Evolutionary conservation across 2,113 vertebrate genomes (phyloP).

Genomic region (Donacobius atricapilla): DNA sequence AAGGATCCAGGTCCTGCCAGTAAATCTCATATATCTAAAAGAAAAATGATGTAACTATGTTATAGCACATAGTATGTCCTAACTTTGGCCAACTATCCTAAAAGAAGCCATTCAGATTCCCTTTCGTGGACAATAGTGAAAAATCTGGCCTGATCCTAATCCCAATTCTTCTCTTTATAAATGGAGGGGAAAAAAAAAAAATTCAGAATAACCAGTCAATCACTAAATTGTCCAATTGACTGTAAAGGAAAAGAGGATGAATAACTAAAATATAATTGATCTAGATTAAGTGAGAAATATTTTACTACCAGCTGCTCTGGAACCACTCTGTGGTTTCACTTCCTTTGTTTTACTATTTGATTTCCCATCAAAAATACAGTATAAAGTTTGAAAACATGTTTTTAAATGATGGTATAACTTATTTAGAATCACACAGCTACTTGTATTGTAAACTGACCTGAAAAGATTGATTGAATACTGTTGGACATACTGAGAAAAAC

Average conservation of each 20-base stretch:
- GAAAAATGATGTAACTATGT: background rate
- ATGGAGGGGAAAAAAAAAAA: background rate
- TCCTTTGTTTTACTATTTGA: background rate
- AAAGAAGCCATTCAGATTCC: background rate
- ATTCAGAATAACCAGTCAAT: background rate
- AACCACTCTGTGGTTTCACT: background rate
- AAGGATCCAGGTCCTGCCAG: background rate
- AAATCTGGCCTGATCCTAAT: background rate
- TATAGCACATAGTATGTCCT: background rate
- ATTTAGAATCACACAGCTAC: background rate
- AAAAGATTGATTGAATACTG: background rate
- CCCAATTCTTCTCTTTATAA: background rate
- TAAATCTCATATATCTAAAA: background rate
- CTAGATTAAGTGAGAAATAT: background rate
- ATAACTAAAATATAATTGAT: background rate
- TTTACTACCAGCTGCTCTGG: background rate
- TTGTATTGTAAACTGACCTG: background rate
- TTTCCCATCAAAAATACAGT: background rate
- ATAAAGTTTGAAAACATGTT: background rate
- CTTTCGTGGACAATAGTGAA: fast-evolving
- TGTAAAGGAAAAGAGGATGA: background rate
- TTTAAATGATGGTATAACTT: background rate
- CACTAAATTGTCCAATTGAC: background rate
- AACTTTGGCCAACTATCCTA: background rate
- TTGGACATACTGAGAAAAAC: background rate